Evolutionary conservation across 2,113 vertebrate species (phyloP), one percentile per base, ranked within the genome.

Genomic region (Zeus faber): DNA sequence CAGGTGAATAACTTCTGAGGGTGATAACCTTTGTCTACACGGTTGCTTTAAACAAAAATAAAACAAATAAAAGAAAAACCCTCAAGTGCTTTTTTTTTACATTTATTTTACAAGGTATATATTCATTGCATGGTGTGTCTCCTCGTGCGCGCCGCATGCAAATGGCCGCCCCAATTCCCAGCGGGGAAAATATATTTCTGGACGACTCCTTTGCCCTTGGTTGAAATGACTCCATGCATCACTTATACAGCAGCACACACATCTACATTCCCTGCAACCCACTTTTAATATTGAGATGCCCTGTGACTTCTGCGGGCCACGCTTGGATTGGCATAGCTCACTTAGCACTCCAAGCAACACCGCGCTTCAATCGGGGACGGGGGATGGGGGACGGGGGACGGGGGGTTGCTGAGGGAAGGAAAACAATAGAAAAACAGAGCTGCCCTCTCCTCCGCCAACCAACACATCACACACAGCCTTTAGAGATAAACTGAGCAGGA

Each of bases 141-240:
- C 25, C 16, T 17, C 52, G 47, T 50, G 57, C 26, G 44, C 33
- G n/a, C n/a, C 44, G 73, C 64, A 82, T 83, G 67, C 68, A 83
- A 80, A 87, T 81, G 65, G 27, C 13, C 56, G 40, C 58, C 49
- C 11, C 29, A 65, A 77, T 66, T 49, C 40, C 50, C 24, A 26
- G 10, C n/a, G n/a, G 70, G 25, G 49, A 54, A 72, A 47, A 53
- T 27, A 63, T 65, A 69, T 77, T 70, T 73, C 49, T 58, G 22
- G 41, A 37, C 53, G 77, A 85, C 82, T 85, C 64, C 51, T 85
- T 81, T 76, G 85, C 79, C 83, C 83, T 88, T 84, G 78, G 50
- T 67, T 65, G 73, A 85, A 89, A 86, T 80, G 59, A 81, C 86
- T 84, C 84, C 63, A 82, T 85, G 83, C 82, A 79, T 82, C 74